Conservation (phyloP, 2,113 vertebrate species). For the Cromileptes altivelis region DNA sequence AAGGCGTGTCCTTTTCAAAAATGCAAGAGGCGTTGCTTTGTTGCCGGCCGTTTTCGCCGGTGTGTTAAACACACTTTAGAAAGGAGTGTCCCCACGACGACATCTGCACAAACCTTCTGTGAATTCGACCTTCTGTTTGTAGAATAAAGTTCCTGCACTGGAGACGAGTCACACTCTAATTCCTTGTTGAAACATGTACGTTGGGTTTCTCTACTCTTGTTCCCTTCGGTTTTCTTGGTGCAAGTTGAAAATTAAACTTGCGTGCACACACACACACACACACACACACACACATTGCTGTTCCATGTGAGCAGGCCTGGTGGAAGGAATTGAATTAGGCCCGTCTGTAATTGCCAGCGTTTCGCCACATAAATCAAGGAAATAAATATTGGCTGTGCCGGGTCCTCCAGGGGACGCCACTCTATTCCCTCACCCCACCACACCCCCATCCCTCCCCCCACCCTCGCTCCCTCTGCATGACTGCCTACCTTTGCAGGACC, state of each 20-base stretch:
- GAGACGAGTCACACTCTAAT: too few relatives aligned
- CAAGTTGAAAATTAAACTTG: neutral
- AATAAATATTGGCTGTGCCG: constrained; percentile 79
- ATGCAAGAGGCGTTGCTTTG: too few relatives aligned
- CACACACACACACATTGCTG: neutral
- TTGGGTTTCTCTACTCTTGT: too few relatives aligned
- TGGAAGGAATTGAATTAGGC: constrained; percentile 77
- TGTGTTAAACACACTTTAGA: too few relatives aligned
- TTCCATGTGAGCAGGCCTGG: constrained; percentile 65
- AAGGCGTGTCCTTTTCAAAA: too few relatives aligned
- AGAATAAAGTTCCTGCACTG: too few relatives aligned
- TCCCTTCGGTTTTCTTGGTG: neutral
- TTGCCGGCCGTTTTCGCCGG: too few relatives aligned
- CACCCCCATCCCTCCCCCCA: neutral
- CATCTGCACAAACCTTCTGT: too few relatives aligned
- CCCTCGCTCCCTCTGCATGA: constrained; percentile 18
- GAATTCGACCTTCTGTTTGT: too few relatives aligned
- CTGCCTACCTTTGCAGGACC: constrained; percentile 70
- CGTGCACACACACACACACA: neutral
- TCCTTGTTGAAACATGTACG: neutral
- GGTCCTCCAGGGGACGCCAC: constrained; percentile 69
- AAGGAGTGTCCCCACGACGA: too few relatives aligned
- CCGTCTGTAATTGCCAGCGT: constrained; percentile 77
- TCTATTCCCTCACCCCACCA: constrained; percentile 28
- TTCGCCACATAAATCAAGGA: constrained; percentile 83